Evolutionary conservation across 2,888 invertebrate genomes (phyloP).

Genomic region (Drosophila tanythrix): DNA sequence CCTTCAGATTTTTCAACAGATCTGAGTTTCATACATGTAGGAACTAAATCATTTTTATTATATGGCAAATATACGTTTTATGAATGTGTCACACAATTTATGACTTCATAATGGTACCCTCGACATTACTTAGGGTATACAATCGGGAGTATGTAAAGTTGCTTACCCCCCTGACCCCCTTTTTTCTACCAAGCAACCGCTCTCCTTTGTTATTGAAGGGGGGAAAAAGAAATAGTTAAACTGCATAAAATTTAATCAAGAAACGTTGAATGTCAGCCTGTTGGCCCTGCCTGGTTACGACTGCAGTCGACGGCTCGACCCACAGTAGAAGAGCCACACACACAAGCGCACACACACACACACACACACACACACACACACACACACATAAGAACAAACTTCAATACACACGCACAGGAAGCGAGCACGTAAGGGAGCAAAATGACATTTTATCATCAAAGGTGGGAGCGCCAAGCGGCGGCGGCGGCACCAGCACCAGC

Average conservation of each 20-base stretch:
- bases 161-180: not conserved
- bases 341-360: not conserved
- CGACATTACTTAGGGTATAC: not conserved
- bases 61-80: not conserved
- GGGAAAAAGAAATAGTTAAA: conserved; percentile 74
- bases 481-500: conserved; percentile 46
- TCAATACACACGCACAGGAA: conserved; percentile 10
- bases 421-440: conserved; percentile 75
- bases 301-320: conserved; percentile 35
- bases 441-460: conserved; percentile 82
- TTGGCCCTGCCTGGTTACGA: conserved; percentile 68
- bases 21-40: not conserved
- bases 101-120: not conserved
- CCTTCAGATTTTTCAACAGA: not conserved
- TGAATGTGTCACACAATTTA: not conserved
- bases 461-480: conserved; percentile 62
- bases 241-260: conserved; percentile 81
- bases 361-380: conserved; percentile 18
- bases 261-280: conserved; percentile 78
- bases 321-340: conserved; percentile 6
- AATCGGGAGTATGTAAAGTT: conserved; percentile 45
- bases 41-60: not conserved
- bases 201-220: conserved; percentile 32
- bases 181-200: not conserved
- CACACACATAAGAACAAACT: not conserved